Conservation (phyloP, 2,797 vertebrate species). For the Pelodytes ibericus region DNA sequence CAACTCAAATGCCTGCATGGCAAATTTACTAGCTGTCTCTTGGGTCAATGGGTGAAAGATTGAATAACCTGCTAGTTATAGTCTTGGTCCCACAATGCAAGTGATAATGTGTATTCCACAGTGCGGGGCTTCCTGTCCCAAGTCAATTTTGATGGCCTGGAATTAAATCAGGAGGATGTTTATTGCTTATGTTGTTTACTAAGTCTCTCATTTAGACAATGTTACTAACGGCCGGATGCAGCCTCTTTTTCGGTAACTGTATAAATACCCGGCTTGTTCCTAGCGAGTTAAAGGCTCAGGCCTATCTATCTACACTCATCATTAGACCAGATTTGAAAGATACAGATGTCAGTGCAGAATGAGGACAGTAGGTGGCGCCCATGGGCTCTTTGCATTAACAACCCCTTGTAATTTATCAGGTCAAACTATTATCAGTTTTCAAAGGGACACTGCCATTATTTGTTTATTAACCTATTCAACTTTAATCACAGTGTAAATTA, state of each 20-base stretch:
- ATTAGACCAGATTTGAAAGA: no score
- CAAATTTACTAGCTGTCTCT: background rate
- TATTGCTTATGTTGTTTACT: conserved; percentile 10
- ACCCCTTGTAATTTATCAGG: background rate
- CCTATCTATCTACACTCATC: no score
- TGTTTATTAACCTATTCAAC: no score
- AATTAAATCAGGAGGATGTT: conserved; percentile 6
- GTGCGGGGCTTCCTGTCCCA: conserved; percentile 13
- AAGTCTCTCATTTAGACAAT: background rate
- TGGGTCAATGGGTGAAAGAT: background rate
- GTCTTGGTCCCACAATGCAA: background rate
- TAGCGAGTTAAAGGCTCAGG: no score
- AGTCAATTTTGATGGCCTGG: background rate
- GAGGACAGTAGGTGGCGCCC: background rate
- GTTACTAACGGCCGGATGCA: background rate
- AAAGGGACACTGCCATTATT: no score
- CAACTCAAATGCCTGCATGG: no score
- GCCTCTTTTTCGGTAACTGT: background rate
- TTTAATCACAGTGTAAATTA: no score
- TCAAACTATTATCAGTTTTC: no score
- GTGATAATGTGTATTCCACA: conserved; percentile 8
- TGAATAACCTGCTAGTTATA: background rate
- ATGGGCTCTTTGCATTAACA: background rate
- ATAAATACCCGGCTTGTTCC: background rate
- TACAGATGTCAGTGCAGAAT: background rate